These are phyloP conservation scores for Podargus strigoides DNA, from an alignment of 2,797 vertebrate genomes.

Conservation along the genomic window DNA sequence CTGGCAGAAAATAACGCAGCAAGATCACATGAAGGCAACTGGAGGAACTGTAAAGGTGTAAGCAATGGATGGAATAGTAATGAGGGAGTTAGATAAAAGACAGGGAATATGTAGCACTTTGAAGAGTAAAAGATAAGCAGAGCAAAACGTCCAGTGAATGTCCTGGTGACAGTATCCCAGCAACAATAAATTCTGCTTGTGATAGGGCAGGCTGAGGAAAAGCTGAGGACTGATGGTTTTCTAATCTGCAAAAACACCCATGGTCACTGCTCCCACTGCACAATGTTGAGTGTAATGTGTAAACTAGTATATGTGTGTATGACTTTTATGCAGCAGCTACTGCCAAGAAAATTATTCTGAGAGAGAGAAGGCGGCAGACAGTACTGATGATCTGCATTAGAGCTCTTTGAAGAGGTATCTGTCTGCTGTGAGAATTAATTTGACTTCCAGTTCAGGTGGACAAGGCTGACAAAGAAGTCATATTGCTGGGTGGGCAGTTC, in stretches of 20 bases:
- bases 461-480: background rate
- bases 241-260: background rate
- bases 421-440: background rate
- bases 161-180: conserved; percentile 31
- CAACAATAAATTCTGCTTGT: background rate
- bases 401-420: background rate
- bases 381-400: background rate
- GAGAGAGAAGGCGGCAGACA: background rate
- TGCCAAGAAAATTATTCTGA: background rate
- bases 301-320: background rate
- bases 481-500: background rate
- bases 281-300: background rate
- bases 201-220: background rate
- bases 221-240: background rate
- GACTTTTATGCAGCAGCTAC: background rate
- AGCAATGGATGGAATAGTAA: conserved; percentile 3
- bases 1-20: background rate
- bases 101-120: background rate
- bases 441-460: background rate
- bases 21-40: background rate
- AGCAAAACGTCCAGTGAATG: background rate
- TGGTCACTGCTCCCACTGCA: background rate
- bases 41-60: background rate
- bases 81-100: background rate
- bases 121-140: conserved; percentile 11